Conservation (phyloP, 2,888 invertebrate species). For the Seira musarum region DNA sequence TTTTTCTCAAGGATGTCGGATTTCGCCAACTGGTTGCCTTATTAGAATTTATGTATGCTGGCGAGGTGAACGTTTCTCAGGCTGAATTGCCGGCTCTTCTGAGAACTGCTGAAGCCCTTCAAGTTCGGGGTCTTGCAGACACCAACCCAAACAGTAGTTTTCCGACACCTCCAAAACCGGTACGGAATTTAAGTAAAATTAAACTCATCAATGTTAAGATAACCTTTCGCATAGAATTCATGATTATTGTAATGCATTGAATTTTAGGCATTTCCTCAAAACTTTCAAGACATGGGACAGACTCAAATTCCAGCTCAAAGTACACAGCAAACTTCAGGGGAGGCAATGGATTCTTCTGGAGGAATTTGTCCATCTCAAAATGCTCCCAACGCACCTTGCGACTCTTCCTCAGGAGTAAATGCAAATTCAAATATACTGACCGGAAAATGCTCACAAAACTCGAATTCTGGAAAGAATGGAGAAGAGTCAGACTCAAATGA, state of each 20-base stretch:
- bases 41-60: conserved; percentile 89
- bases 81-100: conserved; percentile 92
- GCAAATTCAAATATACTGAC: conserved; percentile 21
- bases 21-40: conserved; percentile 84
- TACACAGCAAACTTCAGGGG: conserved; percentile 16
- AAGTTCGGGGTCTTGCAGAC: conserved; percentile 91
- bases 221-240: not conserved
- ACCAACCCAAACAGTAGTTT: conserved; percentile 72
- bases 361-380: conserved; percentile 41
- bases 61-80: conserved; percentile 92
- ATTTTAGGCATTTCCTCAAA: conserved; percentile 38
- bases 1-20: conserved; percentile 88
- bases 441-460: conserved; percentile 44
- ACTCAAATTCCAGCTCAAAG: conserved; percentile 23
- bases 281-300: conserved; percentile 26
- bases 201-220: conserved; percentile 11
- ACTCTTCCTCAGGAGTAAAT: conserved; percentile 26
- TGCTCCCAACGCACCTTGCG: conserved; percentile 21
- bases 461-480: conserved; percentile 45
- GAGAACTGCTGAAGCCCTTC: conserved; percentile 92
- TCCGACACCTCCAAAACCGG: conserved; percentile 52
- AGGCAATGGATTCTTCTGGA: conserved; percentile 19
- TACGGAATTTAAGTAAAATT: conserved; percentile 18
- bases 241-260: conserved; percentile 2
- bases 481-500: conserved; percentile 67